Conservation (phyloP, 2,888 invertebrate genomes). For the Epirrhoe alternata region DNA sequence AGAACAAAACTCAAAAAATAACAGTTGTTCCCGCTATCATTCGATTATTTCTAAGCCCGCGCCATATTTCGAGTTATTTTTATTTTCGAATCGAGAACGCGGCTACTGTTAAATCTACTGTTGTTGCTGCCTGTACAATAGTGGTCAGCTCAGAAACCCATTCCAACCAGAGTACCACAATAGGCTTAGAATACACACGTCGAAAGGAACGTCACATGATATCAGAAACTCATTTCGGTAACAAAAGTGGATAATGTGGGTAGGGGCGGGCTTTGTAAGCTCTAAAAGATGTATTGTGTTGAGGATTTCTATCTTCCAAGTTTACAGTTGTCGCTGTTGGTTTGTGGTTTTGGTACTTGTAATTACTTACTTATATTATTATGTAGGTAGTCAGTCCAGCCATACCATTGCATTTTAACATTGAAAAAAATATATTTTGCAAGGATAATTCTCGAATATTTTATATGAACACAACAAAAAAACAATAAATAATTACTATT, state of each 20-base stretch:
- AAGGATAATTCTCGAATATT: no score
- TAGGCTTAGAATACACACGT: constrained; percentile 16
- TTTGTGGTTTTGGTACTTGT: background rate
- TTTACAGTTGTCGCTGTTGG: constrained; percentile 1
- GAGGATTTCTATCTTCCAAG: background rate
- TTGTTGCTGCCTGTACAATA: constrained; percentile 2
- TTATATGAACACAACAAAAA: no score
- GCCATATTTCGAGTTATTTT: background rate
- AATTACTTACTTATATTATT: background rate
- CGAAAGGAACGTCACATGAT: constrained; percentile 20
- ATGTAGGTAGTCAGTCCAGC: no score
- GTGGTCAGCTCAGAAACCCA: constrained; percentile 13
- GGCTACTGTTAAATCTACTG: background rate
- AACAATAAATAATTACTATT: no score
- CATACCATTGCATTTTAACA: no score
- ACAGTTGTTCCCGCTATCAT: no score
- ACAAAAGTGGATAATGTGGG: constrained; percentile 21
- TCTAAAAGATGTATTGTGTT: constrained; percentile 6
- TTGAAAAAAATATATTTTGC: no score
- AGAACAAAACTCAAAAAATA: no score
- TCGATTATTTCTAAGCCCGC: no score
- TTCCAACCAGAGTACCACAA: constrained; percentile 10
- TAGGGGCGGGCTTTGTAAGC: constrained; percentile 6
- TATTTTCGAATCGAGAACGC: background rate
- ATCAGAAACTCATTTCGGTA: constrained; percentile 27